A percentile compares a stretch with the other conserved stretches of the same genome.
Evolutionary conservation across 2,888 invertebrate genomes (phyloP).

Genomic region (Sminthurinus aureus): DNA sequence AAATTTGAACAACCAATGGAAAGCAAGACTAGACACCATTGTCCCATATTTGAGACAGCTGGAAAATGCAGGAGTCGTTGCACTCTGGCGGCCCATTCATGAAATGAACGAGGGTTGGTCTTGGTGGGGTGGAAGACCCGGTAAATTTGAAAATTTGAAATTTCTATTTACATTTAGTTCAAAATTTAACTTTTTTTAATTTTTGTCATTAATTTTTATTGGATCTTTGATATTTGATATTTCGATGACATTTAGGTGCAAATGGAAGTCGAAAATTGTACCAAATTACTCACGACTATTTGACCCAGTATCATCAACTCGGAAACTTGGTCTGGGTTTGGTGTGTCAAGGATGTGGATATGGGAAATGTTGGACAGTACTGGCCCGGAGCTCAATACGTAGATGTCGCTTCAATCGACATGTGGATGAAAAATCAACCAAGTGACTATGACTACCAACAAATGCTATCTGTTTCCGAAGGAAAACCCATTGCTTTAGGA

Average conservation of each 20-base stretch:
- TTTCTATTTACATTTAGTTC: no score
- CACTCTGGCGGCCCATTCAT: conserved; percentile 49
- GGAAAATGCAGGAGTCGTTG: conserved; percentile 48
- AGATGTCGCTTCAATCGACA: conserved; percentile 49
- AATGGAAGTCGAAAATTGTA: conserved; percentile 49
- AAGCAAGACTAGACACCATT: conserved; percentile 49
- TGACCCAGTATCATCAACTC: conserved; percentile 42
- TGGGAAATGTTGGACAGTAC: conserved; percentile 47
- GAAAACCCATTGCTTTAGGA: conserved; percentile 52
- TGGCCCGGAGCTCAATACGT: conserved; percentile 50
- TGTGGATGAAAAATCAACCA: conserved; percentile 47
- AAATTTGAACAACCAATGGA: conserved; percentile 47
- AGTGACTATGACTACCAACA: conserved; percentile 45
- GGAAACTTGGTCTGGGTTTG: conserved; percentile 50
- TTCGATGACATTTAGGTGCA: not conserved
- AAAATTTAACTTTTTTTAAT: no score
- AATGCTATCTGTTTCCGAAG: conserved; percentile 48
- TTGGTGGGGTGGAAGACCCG: conserved; percentile 55
- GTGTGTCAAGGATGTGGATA: conserved; percentile 52
- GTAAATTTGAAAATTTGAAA: conserved; percentile 11
- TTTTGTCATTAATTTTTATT: no score
- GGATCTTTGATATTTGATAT: no score
- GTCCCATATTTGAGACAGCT: conserved; percentile 50
- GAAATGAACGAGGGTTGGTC: conserved; percentile 55
- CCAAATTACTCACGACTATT: conserved; percentile 51